Evolutionary conservation across 2,797 vertebrate species (phyloP), one percentile per base, ranked within the genome.

Genomic region (Halcyon leucocephala): DNA sequence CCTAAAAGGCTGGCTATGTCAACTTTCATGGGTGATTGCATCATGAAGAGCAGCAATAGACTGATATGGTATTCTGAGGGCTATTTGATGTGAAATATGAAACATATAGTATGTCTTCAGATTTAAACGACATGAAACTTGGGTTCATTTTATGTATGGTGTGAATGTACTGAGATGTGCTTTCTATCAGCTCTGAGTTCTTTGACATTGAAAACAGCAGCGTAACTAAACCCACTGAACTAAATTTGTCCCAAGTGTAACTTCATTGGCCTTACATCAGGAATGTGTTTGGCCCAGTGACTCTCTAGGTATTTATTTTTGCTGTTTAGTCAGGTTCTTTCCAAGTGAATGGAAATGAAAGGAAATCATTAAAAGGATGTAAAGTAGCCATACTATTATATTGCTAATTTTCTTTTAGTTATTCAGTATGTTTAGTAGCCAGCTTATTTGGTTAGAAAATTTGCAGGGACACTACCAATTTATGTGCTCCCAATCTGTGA

Each of bases 341-440:
- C 85, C 76, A 77, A 91, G 62, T 60, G 58, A 84, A 51, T 89
- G 39, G 77, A 95, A 93, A 92, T 51, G 7, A 90, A 94, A 82
- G 35, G 21, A 80, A 62, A 26, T 12, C 35, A 41, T 84, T 72
- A 77, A 82, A 89, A 84, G 25, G 48, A 35, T 1, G 3, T 90
- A 95, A 90, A 90, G 37, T 57, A 82, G 33, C 31, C 3, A 1
- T 41, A 44, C 29, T 42, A 42, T 52, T 89, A 82, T 20, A 35
- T 10, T 84, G 41, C 29, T 83, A 62, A 70, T 95, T 93, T 89
- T 91, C 55, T 79, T 4, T 6, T 67, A 49, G 39, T 58, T 86
- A 51, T 35, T 71, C 39, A 29, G 8, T 49, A 31, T 44, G 13
- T 54, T 94, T 82, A 20, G 42, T 66, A 79, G 74, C n/a, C 17